These are phyloP conservation scores for Malurus cyaneus DNA, from an alignment of 2,113 vertebrate species.

Conservation along the genomic window DNA sequence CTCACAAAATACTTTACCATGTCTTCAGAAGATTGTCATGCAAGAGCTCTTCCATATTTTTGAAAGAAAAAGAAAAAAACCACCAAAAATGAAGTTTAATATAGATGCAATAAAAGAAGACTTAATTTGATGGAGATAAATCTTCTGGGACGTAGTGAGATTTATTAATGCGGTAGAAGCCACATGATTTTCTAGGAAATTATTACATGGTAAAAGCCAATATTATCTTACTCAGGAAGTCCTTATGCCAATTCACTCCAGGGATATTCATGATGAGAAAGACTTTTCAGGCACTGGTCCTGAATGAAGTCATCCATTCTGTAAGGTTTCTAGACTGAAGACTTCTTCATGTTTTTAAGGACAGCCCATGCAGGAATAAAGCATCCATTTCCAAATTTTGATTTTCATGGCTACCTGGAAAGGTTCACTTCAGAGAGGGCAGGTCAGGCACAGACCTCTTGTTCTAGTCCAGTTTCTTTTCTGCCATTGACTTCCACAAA, in stretches of 20 bases:
- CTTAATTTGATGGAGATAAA: not conserved
- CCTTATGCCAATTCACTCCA: not conserved
- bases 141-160: not conserved
- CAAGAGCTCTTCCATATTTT: not conserved
- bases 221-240: not conserved
- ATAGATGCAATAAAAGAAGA: not conserved
- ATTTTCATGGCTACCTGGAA: not conserved
- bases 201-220: not conserved
- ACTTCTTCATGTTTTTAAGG: not conserved
- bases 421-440: not conserved
- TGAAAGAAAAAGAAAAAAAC: not conserved
- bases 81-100: not conserved
- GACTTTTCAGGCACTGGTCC: not conserved
- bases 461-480: not conserved
- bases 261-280: not conserved
- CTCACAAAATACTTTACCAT: not conserved
- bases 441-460: not conserved
- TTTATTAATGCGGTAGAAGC: not conserved
- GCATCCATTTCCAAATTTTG: not conserved
- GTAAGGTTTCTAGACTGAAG: not conserved
- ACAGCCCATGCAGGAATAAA: not conserved
- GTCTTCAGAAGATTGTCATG: not conserved
- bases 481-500: not conserved
- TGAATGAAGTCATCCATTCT: fast-evolving
- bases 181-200: not conserved